Conservation (phyloP, 2,797 vertebrate species). For the Anguilla anguilla region DNA sequence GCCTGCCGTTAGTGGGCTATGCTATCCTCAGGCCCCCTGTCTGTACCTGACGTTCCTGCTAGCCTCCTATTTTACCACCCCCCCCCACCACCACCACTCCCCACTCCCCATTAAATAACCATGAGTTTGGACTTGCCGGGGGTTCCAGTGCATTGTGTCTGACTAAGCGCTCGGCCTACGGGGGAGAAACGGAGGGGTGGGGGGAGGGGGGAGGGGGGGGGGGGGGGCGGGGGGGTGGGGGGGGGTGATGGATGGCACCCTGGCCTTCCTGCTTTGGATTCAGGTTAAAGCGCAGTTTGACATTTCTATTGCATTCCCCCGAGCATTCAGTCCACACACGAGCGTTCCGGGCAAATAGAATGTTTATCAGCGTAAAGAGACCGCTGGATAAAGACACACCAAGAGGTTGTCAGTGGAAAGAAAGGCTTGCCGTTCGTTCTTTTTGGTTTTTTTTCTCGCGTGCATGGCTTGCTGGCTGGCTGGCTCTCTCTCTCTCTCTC, state of each 20-base stretch:
- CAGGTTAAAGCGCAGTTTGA: conserved; percentile 47
- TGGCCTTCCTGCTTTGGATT: conserved; percentile 45
- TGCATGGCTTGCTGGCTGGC: neutral
- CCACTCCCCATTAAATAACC: conserved; percentile 77
- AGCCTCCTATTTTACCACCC: conserved; percentile 62
- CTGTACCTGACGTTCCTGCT: conserved; percentile 26
- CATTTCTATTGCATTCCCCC: conserved; percentile 57
- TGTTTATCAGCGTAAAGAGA: conserved; percentile 63
- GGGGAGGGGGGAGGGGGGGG: neutral
- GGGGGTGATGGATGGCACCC: neutral
- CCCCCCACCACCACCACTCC: conserved; percentile 68
- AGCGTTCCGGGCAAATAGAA: conserved; percentile 59
- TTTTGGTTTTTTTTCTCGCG: neutral
- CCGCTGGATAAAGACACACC: conserved; percentile 62
- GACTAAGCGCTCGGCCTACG: conserved; percentile 56
- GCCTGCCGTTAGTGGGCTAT: neutral
- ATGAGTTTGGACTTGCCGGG: conserved; percentile 67
- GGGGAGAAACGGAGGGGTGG: conserved; percentile 29
- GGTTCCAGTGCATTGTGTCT: conserved; percentile 51
- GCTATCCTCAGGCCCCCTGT: neutral
- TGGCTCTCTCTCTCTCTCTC: neutral
- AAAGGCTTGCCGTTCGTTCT: conserved; percentile 1
- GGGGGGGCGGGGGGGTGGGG: conserved; percentile 34
- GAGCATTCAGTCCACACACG: conserved; percentile 54
- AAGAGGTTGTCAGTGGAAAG: neutral